Evolutionary conservation across 2,888 invertebrate species (phyloP), one percentile per base, ranked within the genome.

Genomic region (Poecilus cupreus): DNA sequence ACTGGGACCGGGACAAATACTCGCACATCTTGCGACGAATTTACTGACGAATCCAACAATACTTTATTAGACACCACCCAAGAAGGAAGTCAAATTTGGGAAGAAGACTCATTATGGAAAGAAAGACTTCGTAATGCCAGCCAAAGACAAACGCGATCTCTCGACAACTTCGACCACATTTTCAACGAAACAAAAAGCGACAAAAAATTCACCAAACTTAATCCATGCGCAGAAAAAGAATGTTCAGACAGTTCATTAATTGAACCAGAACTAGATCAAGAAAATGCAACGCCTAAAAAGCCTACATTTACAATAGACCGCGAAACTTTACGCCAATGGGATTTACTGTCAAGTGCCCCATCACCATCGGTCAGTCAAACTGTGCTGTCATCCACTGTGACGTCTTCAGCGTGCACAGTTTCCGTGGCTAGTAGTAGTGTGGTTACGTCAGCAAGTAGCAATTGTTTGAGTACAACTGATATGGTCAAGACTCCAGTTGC

Each of bases 311-410:
- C 87, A 88, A 93, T 96, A 86, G 96, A 96, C 90, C 93, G 96
- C 85, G 96, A 96, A 90, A 96, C 95, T 85, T 91, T 96, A 85
- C 92, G 96, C 76, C 96, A 96, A 87, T 96, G 96, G 96, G 96
- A 96, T 90, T 92, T 96, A 86, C 93, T 96, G 93, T 96, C 96
- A 82, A 96, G 96, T 91, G 96, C 89, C 70, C 89, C 89, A 70
- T 87, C 88, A 13, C 64, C 64, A 8, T 68, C 64, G 6, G 16
- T 37, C 5, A 39, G 64, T 13, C 64, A 68, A 16, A 16, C 64
- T 18, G 37, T 68, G 16, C 32, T 18, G 2, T 68, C 64, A 68
- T 68, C 64, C 84, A 87, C 88, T 87, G 87, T 87, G 87, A 88
- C 83, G 82, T 83, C 60, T 3, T 46, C 10, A 13, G 10, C 46